phyloP scores from a whole-genome alignment of 2,888 invertebrate genomes.

The Conistra vaccinii region DNA sequence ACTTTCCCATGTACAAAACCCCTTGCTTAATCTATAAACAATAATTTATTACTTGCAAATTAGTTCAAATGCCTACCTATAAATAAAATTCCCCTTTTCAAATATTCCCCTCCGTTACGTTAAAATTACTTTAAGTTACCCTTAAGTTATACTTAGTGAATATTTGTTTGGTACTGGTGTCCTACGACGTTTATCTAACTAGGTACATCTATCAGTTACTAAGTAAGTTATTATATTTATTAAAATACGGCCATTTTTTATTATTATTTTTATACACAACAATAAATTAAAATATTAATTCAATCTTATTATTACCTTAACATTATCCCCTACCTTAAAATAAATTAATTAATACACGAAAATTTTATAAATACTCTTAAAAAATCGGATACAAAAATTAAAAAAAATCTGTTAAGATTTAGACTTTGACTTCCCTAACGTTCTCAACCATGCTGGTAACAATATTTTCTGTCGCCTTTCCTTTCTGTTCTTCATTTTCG shows the following conservation, averaged over 20 bases:
- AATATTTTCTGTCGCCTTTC: slow-evolving; percentile 77
- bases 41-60: slow-evolving; percentile 64
- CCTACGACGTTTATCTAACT: slow-evolving; percentile 69
- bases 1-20: slow-evolving; percentile 56
- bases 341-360: slow-evolving; percentile 59
- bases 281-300: slow-evolving; percentile 48
- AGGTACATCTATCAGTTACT: slow-evolving; percentile 58
- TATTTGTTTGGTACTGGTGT: slow-evolving; percentile 88
- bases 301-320: background rate
- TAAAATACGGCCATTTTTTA: slow-evolving; percentile 77
- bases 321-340: slow-evolving; percentile 58
- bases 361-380: slow-evolving; percentile 30
- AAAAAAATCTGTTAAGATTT: slow-evolving; percentile 32
- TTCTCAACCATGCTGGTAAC: slow-evolving; percentile 84
- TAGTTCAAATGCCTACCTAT: slow-evolving; percentile 62
- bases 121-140: slow-evolving; percentile 44
- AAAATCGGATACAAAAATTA: slow-evolving; percentile 40
- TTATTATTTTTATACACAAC: slow-evolving; percentile 57
- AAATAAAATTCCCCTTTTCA: slow-evolving; percentile 45
- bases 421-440: slow-evolving; percentile 76
- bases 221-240: slow-evolving; percentile 67
- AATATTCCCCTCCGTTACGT: slow-evolving; percentile 45
- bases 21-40: slow-evolving; percentile 51
- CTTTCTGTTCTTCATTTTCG: slow-evolving; percentile 71
- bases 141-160: slow-evolving; percentile 74